phyloP scores from a whole-genome alignment of 2,888 invertebrate genomes.

The Cabera pusaria region DNA sequence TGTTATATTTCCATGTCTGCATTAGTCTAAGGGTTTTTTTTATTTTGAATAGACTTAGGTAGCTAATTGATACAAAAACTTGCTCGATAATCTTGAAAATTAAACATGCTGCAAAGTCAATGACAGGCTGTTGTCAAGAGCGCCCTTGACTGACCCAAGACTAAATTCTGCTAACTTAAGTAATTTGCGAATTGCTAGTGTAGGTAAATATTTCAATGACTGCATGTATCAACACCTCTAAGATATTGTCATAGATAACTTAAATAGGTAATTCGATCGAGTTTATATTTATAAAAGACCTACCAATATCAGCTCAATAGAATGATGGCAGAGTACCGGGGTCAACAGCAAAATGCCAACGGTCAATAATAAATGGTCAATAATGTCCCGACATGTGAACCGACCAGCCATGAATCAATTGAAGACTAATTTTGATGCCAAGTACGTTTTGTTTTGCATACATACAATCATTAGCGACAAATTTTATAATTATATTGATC shows the following conservation, averaged over 20 bases:
- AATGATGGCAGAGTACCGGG: slow-evolving; percentile 55
- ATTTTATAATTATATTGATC: slow-evolving; percentile 16
- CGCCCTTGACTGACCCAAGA: slow-evolving; percentile 19
- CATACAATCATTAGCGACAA: slow-evolving; percentile 29
- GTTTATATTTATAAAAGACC: slow-evolving; percentile 40
- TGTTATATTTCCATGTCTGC: background rate
- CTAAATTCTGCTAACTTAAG: slow-evolving; percentile 4
- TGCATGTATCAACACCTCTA: no score
- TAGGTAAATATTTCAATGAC: slow-evolving; percentile 8
- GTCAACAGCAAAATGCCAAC: slow-evolving; percentile 64
- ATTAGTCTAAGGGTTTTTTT: no score
- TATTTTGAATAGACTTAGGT: no score
- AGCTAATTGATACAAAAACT: no score
- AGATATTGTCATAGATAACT: no score
- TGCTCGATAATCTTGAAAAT: no score
- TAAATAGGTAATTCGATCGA: slow-evolving; percentile 26
- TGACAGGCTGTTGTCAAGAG: slow-evolving; percentile 12
- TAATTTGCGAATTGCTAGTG: slow-evolving; percentile 11
- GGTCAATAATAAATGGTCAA: slow-evolving; percentile 54
- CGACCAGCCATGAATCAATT: slow-evolving; percentile 69
- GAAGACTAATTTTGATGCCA: slow-evolving; percentile 47
- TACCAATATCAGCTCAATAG: slow-evolving; percentile 63
- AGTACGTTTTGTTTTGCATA: slow-evolving; percentile 38
- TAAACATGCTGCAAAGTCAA: slow-evolving; percentile 12
- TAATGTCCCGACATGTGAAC: slow-evolving; percentile 65